These are phyloP conservation scores for Xerus inauris DNA, from an alignment of 2,113 vertebrate genomes.

Conservation along the genomic window DNA sequence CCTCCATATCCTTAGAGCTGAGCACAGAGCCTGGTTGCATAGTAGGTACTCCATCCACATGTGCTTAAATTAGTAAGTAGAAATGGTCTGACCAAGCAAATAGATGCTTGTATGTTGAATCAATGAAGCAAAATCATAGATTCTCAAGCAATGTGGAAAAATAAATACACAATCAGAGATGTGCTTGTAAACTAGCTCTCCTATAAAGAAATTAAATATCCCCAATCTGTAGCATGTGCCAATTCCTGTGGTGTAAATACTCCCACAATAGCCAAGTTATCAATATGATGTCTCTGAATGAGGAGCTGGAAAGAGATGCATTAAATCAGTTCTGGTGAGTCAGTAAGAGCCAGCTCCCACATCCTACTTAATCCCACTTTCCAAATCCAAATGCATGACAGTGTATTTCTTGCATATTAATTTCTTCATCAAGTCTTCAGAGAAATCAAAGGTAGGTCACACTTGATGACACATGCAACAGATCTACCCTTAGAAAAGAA, in stretches of 20 bases:
- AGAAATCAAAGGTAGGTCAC: neutral
- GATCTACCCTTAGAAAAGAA: neutral
- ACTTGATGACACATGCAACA: neutral
- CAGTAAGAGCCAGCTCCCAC: neutral
- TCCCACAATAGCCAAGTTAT: neutral
- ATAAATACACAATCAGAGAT: neutral
- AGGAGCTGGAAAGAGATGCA: neutral
- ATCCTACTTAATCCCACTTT: neutral
- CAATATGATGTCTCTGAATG: neutral
- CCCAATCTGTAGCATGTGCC: neutral
- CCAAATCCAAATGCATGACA: neutral
- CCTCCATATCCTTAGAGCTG: neutral
- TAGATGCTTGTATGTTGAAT: neutral
- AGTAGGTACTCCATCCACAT: neutral
- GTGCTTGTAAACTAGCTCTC: neutral
- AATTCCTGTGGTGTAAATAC: neutral
- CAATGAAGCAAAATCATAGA: neutral
- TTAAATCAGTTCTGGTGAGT: neutral
- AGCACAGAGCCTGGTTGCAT: neutral
- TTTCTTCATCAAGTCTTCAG: neutral
- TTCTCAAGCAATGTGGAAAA: neutral
- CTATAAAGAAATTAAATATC: no score
- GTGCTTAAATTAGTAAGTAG: neutral
- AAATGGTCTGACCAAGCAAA: neutral
- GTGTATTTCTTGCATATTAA: neutral